Percentiles rank a stretch among this genome's conserved stretches.
Conservation (phyloP, 2,797 vertebrate genomes). For the Nothura maculosa region DNA sequence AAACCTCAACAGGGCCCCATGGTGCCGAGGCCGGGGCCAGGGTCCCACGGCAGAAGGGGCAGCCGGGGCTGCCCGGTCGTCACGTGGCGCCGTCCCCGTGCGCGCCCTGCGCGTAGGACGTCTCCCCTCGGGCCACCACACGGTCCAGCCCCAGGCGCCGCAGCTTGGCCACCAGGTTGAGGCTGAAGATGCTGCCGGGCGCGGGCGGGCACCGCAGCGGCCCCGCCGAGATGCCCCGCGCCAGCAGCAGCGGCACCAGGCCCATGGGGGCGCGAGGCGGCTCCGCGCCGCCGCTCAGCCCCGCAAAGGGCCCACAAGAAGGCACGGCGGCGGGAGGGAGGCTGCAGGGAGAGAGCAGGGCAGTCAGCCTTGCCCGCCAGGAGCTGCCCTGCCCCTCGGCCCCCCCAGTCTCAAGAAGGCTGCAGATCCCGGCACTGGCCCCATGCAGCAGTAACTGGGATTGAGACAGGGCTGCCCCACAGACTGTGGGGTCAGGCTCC, state of each 20-base stretch:
- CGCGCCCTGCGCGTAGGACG: neutral
- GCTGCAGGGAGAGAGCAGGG: constrained; percentile 69
- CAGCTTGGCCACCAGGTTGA: constrained; percentile 89
- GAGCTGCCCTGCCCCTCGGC: neutral
- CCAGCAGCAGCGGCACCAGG: constrained; percentile 83
- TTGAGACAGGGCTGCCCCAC: too few species aligned
- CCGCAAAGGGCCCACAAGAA: constrained; percentile 86
- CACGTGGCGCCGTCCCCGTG: neutral
- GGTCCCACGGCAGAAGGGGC: neutral
- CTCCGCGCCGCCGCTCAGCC: constrained; percentile 65
- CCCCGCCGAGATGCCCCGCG: constrained; percentile 81
- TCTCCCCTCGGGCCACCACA: constrained; percentile 82
- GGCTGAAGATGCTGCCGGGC: constrained; percentile 82
- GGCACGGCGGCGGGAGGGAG: constrained; percentile 83
- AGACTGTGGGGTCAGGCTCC: too few species aligned
- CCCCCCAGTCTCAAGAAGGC: too few species aligned
- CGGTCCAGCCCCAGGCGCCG: constrained; percentile 84
- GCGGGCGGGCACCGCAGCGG: neutral
- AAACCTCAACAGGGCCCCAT: too few species aligned
- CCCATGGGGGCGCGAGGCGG: constrained; percentile 69
- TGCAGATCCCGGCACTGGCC: too few species aligned
- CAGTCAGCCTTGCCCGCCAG: neutral
- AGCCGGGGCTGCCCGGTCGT: neutral
- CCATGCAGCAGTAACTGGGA: too few species aligned
- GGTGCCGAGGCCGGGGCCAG: too few species aligned